Conservation (phyloP, 92 coral and sea anemone species). For the Diadumene lineata region DNA sequence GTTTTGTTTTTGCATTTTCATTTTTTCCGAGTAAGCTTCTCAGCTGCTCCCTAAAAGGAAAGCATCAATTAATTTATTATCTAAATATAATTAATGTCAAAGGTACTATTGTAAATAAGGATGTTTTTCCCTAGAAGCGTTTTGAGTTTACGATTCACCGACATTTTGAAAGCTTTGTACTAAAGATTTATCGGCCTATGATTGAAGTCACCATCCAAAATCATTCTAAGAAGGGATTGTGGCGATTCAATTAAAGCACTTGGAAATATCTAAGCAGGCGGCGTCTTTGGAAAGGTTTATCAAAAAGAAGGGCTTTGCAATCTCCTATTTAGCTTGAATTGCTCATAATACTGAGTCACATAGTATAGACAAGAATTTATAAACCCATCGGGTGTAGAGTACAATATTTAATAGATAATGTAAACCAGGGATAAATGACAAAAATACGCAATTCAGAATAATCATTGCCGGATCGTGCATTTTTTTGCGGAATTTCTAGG, state of each 20-base stretch:
- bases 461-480: too few species aligned
- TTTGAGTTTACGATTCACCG: neutral
- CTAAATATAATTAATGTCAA: neutral
- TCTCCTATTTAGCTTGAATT: too few species aligned
- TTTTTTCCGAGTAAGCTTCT: neutral
- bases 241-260: slow-evolving; percentile 3
- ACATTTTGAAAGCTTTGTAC: neutral
- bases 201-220: neutral
- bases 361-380: too few species aligned
- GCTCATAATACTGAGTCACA: too few species aligned
- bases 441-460: too few species aligned
- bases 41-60: neutral
- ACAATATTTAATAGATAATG: too few species aligned
- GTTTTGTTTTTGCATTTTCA: neutral
- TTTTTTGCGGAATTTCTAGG: too few species aligned
- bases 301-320: neutral
- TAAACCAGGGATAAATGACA: too few species aligned
- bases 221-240: slow-evolving; percentile 1
- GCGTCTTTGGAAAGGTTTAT: neutral
- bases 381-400: too few species aligned
- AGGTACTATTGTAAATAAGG: neutral
- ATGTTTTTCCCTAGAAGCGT: neutral
- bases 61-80: slow-evolving; percentile 4
- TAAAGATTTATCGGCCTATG: neutral
- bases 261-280: neutral